Conservation (phyloP, 2,113 vertebrate genomes). For the Rhipidura dahli region DNA sequence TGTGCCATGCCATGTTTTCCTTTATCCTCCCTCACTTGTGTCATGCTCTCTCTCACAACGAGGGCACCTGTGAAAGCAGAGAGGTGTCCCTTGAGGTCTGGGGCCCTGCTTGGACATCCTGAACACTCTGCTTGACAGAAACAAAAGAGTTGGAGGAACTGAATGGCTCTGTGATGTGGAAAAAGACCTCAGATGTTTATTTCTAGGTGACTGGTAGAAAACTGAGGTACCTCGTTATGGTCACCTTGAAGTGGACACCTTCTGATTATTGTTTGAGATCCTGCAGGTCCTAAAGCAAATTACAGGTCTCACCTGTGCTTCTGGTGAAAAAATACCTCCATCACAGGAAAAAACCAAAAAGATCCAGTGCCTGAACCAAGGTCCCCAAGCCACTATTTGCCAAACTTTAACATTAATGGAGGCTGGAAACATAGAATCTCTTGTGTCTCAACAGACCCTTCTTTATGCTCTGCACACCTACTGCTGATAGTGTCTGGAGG, state of each 20-base stretch:
- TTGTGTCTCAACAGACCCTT: background rate
- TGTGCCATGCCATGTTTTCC: background rate
- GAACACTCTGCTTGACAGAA: background rate
- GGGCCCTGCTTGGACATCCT: background rate
- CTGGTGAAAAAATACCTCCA: background rate
- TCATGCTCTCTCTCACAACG: background rate
- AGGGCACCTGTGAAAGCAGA: background rate
- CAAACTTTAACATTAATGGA: background rate
- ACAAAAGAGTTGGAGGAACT: background rate
- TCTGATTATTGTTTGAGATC: background rate
- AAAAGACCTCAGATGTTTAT: background rate
- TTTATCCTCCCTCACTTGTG: background rate
- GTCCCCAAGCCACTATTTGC: background rate
- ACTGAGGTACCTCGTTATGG: background rate
- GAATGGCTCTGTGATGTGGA: background rate
- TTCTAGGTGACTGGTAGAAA: background rate
- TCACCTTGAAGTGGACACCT: background rate
- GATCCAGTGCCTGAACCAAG: background rate
- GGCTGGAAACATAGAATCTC: background rate
- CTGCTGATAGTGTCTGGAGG: rapidly evolving
- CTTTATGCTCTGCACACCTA: background rate
- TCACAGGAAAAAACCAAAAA: background rate
- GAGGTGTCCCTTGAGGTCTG: background rate
- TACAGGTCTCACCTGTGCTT: background rate
- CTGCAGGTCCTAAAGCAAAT: background rate